Conservation (phyloP, 2,888 invertebrate species). For the Buathra laborator region DNA sequence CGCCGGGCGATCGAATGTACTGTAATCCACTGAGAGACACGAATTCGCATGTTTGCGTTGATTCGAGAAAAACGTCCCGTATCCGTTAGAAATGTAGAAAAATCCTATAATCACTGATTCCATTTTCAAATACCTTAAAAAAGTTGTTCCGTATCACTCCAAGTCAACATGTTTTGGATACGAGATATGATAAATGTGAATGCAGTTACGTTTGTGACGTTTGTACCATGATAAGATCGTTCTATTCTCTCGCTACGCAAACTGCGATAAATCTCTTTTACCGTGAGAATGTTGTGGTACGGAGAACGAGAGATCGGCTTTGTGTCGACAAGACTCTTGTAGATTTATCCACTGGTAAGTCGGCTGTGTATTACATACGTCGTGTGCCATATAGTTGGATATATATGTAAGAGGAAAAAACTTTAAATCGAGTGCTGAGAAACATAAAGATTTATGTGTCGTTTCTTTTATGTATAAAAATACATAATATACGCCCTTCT, state of each 20-base stretch:
- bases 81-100: not conserved
- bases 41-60: not conserved
- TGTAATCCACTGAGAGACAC: not conserved
- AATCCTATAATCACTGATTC: not conserved
- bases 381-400: no score
- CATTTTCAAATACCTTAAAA: not conserved
- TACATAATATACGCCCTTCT: no score
- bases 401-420: no score
- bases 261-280: conserved; percentile 60
- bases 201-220: conserved; percentile 29
- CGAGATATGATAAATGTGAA: conserved; percentile 34
- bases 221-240: conserved; percentile 52
- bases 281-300: conserved; percentile 45
- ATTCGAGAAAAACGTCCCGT: not conserved
- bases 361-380: no score
- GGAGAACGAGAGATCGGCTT: conserved; percentile 30
- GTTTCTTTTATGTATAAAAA: no score
- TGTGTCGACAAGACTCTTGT: conserved; percentile 21
- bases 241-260: conserved; percentile 46
- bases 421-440: no score
- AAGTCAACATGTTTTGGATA: conserved; percentile 13
- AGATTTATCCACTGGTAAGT: conserved; percentile 39
- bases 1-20: conserved; percentile 5
- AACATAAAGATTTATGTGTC: no score
- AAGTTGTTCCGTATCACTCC: not conserved